Conservation (phyloP, 2,888 invertebrate species). For the Acanthosoma haemorrhoidale region DNA sequence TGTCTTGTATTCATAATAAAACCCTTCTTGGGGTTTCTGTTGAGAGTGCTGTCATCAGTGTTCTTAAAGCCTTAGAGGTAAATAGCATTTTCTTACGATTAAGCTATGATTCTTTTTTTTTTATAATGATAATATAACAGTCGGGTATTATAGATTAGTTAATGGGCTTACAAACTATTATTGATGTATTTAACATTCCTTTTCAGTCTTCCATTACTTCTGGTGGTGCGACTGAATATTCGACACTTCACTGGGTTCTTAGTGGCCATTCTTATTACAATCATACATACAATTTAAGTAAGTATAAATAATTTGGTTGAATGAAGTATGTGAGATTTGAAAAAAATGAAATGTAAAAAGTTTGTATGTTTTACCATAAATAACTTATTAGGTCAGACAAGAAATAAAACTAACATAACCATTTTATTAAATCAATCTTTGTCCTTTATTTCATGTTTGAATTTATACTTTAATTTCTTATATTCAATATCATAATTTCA, state of each 20-base stretch:
- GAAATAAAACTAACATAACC: too few relatives aligned
- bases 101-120: not conserved
- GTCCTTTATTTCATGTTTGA: too few relatives aligned
- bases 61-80: conserved; percentile 50
- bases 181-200: not conserved
- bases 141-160: not conserved
- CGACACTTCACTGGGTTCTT: conserved; percentile 45
- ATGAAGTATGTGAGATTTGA: too few relatives aligned
- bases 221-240: conserved; percentile 42
- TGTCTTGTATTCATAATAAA: conserved; percentile 46
- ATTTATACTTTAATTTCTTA: too few relatives aligned
- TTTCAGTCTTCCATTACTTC: conserved; percentile 43
- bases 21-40: conserved; percentile 50
- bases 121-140: not conserved
- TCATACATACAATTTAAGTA: conserved; percentile 41
- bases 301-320: too few relatives aligned
- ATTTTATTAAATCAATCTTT: too few relatives aligned
- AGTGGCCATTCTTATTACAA: conserved; percentile 43
- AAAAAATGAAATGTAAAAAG: too few relatives aligned
- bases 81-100: not conserved
- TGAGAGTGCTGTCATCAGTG: conserved; percentile 52
- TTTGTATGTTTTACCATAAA: too few relatives aligned
- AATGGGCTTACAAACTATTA: not conserved
- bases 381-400: too few relatives aligned
- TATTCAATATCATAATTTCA: too few relatives aligned